Percentiles rank a stretch among this genome's conserved stretches.
Evolutionary conservation across 1,140 invertebrate species (phyloP).

Genomic region (Stegodyphus dumicola): DNA sequence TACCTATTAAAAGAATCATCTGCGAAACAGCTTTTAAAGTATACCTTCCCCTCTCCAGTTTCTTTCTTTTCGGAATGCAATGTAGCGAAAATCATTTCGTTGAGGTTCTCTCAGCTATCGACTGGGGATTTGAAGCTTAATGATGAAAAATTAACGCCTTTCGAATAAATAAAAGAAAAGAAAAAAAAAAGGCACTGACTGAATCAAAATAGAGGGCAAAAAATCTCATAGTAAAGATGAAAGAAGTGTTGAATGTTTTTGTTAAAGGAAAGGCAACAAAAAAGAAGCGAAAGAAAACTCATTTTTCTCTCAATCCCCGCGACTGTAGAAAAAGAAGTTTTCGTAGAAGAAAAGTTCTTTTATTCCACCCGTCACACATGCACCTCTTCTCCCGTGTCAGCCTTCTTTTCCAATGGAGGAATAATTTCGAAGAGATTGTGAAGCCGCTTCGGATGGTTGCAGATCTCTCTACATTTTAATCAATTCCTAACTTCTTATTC

Average conservation of each 20-base stretch:
- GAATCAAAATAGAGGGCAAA: neutral
- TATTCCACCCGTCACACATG: neutral
- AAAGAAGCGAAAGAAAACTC: neutral
- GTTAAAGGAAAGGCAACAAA: neutral
- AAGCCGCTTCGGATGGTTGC: slow-evolving; percentile 43
- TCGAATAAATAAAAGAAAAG: neutral
- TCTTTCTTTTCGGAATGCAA: no score
- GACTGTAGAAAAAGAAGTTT: slow-evolving; percentile 18
- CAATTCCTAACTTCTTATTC: slow-evolving; percentile 50
- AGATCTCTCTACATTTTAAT: slow-evolving; percentile 42
- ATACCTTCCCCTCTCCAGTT: no score
- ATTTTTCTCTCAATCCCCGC: slow-evolving; percentile 1
- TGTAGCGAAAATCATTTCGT: no score
- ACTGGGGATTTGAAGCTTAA: neutral
- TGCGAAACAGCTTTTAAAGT: no score
- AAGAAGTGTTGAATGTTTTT: neutral
- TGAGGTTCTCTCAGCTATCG: neutral
- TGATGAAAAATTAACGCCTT: neutral
- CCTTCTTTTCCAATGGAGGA: slow-evolving; percentile 32
- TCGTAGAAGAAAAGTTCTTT: slow-evolving; percentile 19
- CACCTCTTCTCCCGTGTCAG: neutral
- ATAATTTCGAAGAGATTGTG: slow-evolving; percentile 56
- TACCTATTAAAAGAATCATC: no score
- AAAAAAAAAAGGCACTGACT: neutral
- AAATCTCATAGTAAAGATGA: neutral